These are phyloP conservation scores for Notoglanidium macrostoma DNA, from an alignment of 2,797 vertebrate genomes.

Conservation along the genomic window DNA sequence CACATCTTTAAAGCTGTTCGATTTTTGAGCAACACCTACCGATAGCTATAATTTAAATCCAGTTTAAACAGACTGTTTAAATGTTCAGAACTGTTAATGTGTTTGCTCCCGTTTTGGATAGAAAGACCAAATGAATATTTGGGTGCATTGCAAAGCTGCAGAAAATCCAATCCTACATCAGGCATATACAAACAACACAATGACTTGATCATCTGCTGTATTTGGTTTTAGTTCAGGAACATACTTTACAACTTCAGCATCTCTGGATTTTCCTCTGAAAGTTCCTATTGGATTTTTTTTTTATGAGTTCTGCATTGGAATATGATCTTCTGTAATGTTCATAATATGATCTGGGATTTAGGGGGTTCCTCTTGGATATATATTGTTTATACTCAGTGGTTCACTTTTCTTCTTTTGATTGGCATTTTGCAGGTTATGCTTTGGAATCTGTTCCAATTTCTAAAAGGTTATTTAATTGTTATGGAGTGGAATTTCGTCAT, in stretches of 20 bases:
- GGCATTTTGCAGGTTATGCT: background rate
- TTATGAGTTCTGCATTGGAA: background rate
- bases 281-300: background rate
- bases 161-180: background rate
- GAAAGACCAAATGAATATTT: constrained; percentile 18
- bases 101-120: constrained; percentile 27
- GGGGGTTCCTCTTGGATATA: background rate
- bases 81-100: constrained; percentile 20
- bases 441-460: background rate
- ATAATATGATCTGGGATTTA: background rate
- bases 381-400: background rate
- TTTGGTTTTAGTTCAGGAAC: background rate
- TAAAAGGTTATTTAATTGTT: background rate
- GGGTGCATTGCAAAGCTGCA: background rate
- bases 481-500: background rate
- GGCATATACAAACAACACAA: background rate
- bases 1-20: constrained; percentile 27
- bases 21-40: constrained; percentile 13
- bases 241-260: background rate
- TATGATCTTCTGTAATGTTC: background rate
- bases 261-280: background rate
- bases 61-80: constrained; percentile 27
- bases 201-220: background rate
- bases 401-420: background rate
- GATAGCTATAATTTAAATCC: constrained; percentile 52